Base-by-base conservation (phyloP, 2,888 invertebrate species). In the Troilus luridus region DNA sequence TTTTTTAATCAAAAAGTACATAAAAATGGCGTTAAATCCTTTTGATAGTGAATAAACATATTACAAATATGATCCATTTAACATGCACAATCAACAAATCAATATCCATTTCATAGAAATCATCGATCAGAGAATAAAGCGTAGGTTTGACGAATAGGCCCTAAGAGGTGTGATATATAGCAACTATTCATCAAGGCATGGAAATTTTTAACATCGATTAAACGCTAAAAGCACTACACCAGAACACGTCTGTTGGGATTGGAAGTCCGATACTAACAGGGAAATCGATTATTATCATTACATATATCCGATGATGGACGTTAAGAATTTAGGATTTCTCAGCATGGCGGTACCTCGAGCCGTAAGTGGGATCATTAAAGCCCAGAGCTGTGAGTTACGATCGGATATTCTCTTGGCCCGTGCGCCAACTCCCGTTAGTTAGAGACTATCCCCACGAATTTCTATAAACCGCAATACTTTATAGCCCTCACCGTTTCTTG, bases 311-410 rank as follows among this genome's bases (percentile, higher is more conserved):
- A 85, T 85, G 85, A 85, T 85, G 56, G 85, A 85, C 85, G 85
- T 56, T 85, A 85, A 58, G 85, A 56, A 56, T 85, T 85, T 85
- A 56, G 56, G 56, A 85, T 56, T 85, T 85, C 85, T 21, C 56
- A 19, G 54, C 56, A 85, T 56, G 85, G 19, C 27, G 72, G 72
- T 56, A 85, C 85, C 85, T 56, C 85, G 41, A 58, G 85, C 85
- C 85, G n/a, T 56, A 85, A 85, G 85, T 85, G 85, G 85, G 56
- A 85, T 85, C 85, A 85, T 85, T 81, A 85, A 85, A 85, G 21
- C 56, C 56, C 27, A 85, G 85, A 12, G 56, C n/a, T 56, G 56
- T 85, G 85, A 85, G 85, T 85, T 85, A 85, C 85, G 85, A 85
- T 56, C 85, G 85, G 85, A 21, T 85, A 85, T 85, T 85, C 85